phyloP scores from a whole-genome alignment of 2,797 vertebrate species.

The Pyrocephalus nanus region DNA sequence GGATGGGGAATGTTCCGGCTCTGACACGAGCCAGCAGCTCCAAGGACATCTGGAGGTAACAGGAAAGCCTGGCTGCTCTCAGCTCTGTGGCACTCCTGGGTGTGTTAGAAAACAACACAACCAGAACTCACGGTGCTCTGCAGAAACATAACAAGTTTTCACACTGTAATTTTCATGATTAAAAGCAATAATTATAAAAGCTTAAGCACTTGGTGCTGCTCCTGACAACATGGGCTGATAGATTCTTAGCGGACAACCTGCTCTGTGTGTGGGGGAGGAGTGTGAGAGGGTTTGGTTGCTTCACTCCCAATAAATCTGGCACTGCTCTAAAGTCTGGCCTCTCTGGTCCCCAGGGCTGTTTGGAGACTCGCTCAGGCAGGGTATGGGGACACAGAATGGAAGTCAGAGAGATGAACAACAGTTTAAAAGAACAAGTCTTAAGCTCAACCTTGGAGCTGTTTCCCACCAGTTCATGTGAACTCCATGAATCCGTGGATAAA shows the following conservation, averaged over 20 bases:
- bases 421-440: background rate
- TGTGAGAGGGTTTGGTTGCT: background rate
- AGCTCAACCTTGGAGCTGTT: background rate
- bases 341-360: background rate
- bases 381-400: background rate
- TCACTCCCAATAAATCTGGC: background rate
- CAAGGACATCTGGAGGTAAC: constrained; percentile 68
- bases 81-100: background rate
- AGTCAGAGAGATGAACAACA: background rate
- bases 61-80: constrained; percentile 24
- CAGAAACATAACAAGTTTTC: background rate
- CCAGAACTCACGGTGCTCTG: background rate
- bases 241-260: background rate
- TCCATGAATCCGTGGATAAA: background rate
- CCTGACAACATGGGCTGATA: background rate
- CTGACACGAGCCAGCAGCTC: constrained; percentile 4
- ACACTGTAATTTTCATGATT: background rate
- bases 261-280: background rate
- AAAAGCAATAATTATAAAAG: background rate
- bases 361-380: background rate
- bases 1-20: background rate
- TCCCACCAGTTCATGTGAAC: background rate
- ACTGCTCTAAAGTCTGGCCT: background rate
- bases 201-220: background rate
- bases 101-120: background rate